Evolutionary conservation across 2,888 invertebrate genomes (phyloP).

Genomic region (Lymantria monacha): DNA sequence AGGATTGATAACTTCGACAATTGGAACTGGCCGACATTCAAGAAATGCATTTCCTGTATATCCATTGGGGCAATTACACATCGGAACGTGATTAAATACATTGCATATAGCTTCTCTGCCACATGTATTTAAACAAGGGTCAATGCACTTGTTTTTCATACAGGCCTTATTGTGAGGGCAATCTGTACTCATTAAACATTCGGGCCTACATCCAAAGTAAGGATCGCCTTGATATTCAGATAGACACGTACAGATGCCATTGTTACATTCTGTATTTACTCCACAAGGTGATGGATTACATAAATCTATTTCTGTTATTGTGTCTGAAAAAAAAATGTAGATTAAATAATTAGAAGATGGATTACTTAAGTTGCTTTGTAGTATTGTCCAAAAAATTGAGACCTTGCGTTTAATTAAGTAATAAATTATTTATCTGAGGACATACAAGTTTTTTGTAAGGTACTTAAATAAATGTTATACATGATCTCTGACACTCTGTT

Average conservation of each 20-base stretch:
- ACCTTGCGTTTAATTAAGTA: background rate
- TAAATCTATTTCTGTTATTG: slow-evolving; percentile 67
- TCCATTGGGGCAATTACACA: slow-evolving; percentile 83
- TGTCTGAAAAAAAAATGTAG: slow-evolving; percentile 46
- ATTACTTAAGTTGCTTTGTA: too few species aligned
- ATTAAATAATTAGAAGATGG: background rate
- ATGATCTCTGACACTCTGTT: too few species aligned
- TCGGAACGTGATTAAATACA: slow-evolving; percentile 84
- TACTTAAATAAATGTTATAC: too few species aligned
- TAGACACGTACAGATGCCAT: slow-evolving; percentile 87
- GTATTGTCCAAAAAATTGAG: too few species aligned
- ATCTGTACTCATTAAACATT: slow-evolving; percentile 88
- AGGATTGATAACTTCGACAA: slow-evolving; percentile 72
- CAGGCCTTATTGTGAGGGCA: slow-evolving; percentile 88
- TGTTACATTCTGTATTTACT: slow-evolving; percentile 86
- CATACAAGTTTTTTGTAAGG: too few species aligned
- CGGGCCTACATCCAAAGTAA: slow-evolving; percentile 89
- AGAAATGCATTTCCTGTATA: slow-evolving; percentile 87
- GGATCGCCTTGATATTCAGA: slow-evolving; percentile 90
- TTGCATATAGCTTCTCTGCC: slow-evolving; percentile 88
- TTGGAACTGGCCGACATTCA: slow-evolving; percentile 77
- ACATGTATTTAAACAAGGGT: slow-evolving; percentile 90
- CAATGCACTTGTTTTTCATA: slow-evolving; percentile 86
- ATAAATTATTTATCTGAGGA: too few species aligned
- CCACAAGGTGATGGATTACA: slow-evolving; percentile 87